phyloP scores from a whole-genome alignment of 2,113 vertebrate genomes.

The Clarias batrachus region DNA sequence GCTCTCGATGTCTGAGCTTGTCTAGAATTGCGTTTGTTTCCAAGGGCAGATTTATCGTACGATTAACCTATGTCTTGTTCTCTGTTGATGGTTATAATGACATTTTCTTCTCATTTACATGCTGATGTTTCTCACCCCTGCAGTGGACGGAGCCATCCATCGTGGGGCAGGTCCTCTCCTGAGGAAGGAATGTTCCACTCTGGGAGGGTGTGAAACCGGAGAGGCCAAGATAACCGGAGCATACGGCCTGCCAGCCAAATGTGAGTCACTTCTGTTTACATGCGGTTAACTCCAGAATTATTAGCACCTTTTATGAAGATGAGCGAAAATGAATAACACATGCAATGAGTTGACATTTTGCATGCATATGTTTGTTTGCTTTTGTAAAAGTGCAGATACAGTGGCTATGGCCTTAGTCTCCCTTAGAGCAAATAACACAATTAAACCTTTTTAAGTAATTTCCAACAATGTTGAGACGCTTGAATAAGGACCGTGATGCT shows the following conservation, averaged over 20 bases:
- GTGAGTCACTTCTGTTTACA: constrained; percentile 71
- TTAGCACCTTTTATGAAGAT: background rate
- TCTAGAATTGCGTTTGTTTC: constrained; percentile 15
- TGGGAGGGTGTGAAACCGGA: constrained; percentile 81
- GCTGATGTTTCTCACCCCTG: constrained; percentile 20
- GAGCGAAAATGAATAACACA: background rate
- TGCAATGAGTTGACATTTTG: background rate
- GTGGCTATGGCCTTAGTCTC: background rate
- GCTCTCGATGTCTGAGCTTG: constrained; percentile 26
- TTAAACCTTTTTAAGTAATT: background rate
- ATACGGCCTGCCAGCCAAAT: constrained; percentile 83
- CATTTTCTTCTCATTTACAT: background rate
- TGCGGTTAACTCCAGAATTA: background rate
- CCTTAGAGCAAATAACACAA: background rate
- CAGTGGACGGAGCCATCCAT: constrained; percentile 89
- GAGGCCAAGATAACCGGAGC: constrained; percentile 85
- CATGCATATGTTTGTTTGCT: background rate
- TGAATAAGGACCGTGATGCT: background rate
- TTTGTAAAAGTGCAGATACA: background rate
- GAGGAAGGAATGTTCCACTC: constrained; percentile 79
- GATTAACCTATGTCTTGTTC: background rate
- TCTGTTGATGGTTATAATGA: constrained; percentile 9
- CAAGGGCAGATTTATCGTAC: background rate
- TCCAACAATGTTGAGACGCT: background rate
- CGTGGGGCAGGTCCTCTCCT: constrained; percentile 79